Evolutionary conservation across 1,140 invertebrate genomes (phyloP), one percentile per base, ranked within the genome.

Genomic region (Yoshiicerus persimilis): DNA sequence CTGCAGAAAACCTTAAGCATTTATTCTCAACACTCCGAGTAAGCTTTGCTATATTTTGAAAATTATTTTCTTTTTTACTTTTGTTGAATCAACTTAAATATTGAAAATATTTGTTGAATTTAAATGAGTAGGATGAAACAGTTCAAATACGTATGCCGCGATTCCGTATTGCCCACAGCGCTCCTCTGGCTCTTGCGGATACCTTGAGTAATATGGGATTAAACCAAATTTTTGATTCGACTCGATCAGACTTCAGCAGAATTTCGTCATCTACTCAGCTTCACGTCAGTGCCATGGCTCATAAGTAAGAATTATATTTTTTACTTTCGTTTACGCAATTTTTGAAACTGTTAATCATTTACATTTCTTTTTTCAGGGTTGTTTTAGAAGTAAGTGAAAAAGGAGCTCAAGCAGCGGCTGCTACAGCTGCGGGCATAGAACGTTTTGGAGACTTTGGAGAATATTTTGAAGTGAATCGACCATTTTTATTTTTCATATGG

Each of bases 401-500:
- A 30, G 92, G 91, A 27, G 90, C 91, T 0, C 89, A 91, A 86
- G 91, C 90, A 10, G 87, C 91, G 38, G 90, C 91, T 2, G 90
- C 91, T 0, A 91, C 91, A 16, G 89, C 91, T 3, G 80, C 91
- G 2, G 89, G 89, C 23, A 88, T 92, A 6, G 91, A 92, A 86
- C 89, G 64, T 77, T 87, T 92, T 36, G 92, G 89, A 87, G 91
- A 91, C 86, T 91, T 41, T 6, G 70, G 91, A 16, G 92, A 92
- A 75, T 92, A 92, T 86, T 93, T 93, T 90, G 92, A 93, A 90
- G 92, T 93, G 34, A 92, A 93, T 88, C 8, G 64, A 66, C 92
- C 92, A 2, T 93, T 93, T 87, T 66, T 93, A n/a, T 92, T 93
- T 89, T 92, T 93, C 86, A 91, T 93, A 64, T 92, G 92, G 92